These are phyloP conservation scores for Acanthiza pusilla DNA, from an alignment of 2,797 vertebrate genomes.

Conservation along the genomic window DNA sequence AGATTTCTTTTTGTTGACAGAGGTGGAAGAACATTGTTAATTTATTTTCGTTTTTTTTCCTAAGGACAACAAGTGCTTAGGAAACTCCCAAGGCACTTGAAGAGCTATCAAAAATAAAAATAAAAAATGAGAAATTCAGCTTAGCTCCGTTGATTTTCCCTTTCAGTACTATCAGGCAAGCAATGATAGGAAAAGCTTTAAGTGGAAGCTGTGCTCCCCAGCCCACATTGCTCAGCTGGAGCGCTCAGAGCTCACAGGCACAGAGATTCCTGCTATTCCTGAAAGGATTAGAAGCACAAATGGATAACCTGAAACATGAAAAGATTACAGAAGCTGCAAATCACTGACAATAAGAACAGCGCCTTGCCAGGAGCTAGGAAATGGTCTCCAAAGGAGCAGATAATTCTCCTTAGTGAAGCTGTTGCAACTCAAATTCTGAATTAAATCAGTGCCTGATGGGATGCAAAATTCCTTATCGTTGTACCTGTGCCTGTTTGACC, in stretches of 20 bases:
- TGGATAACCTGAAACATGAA: too few species aligned
- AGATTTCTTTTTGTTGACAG: neutral
- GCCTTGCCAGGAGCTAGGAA: neutral
- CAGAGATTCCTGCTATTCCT: neutral
- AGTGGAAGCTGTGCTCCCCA: neutral
- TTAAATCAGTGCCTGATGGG: neutral
- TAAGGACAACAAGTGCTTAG: neutral
- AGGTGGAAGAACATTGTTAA: neutral
- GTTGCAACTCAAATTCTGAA: neutral
- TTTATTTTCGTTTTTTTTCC: neutral
- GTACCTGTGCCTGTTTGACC: neutral
- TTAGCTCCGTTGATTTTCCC: neutral
- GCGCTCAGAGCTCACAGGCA: neutral
- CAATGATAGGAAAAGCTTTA: neutral
- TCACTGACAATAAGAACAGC: neutral
- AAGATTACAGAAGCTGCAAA: neutral
- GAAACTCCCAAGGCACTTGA: neutral
- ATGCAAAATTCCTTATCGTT: neutral
- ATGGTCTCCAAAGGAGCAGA: neutral
- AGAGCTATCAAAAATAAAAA: neutral
- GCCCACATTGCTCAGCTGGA: neutral
- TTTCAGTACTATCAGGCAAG: neutral
- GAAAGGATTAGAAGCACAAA: neutral
- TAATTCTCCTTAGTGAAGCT: neutral
- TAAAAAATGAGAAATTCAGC: neutral